Evolutionary conservation across 2,888 invertebrate species (phyloP).

Genomic region (Pollenia griseotomentosa): DNA sequence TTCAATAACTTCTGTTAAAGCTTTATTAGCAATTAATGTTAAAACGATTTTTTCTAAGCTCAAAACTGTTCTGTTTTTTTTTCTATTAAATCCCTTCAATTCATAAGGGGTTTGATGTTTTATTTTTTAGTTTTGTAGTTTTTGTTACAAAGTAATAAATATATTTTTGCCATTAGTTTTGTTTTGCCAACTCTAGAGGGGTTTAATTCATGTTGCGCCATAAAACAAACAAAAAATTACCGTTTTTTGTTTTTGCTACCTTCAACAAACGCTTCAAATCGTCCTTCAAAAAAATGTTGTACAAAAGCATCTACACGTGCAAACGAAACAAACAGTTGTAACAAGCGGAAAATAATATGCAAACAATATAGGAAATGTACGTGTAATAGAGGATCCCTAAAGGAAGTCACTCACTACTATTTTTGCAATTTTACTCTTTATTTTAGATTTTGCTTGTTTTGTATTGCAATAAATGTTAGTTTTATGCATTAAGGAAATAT

Average conservation of each 20-base stretch:
- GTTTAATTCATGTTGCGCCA: constrained; percentile 32
- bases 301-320: constrained; percentile 5
- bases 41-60: constrained; percentile 41
- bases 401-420: constrained; percentile 61
- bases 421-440: constrained; percentile 5
- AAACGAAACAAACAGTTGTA: constrained; percentile 45
- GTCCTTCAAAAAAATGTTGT: constrained; percentile 49
- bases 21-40: constrained; percentile 47
- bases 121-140: constrained; percentile 3
- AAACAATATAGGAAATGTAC: constrained; percentile 64
- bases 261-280: constrained; percentile 27
- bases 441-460: background rate
- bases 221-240: constrained; percentile 18
- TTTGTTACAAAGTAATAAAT: constrained; percentile 58
- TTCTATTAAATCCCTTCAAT: background rate
- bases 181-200: constrained; percentile 60
- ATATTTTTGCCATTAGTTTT: constrained; percentile 66
- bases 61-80: constrained; percentile 20
- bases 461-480: constrained; percentile 35
- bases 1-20: constrained; percentile 28
- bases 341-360: constrained; percentile 68
- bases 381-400: constrained; percentile 65
- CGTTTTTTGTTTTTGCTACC: background rate
- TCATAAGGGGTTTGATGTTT: constrained; percentile 33
- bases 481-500: constrained; percentile 30